Evolutionary conservation across 2,888 invertebrate genomes (phyloP), one percentile per base, ranked within the genome.

Genomic region (Microctonus hyperodae): DNA sequence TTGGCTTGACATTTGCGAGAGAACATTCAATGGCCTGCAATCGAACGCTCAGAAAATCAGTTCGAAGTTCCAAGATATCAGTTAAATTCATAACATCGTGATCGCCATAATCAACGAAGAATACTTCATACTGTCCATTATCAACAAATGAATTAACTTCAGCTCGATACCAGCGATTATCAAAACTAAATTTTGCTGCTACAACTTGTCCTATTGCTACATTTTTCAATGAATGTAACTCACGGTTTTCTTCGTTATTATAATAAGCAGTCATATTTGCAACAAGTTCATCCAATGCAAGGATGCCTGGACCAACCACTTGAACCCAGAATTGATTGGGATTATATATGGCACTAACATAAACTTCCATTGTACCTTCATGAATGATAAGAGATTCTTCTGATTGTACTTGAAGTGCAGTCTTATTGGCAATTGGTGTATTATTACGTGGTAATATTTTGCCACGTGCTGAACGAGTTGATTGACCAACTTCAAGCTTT

Each of bases 41-140:
- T 57, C 91, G 87, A 13, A 95, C 86, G 61, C 88, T 86, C 58
- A 93, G 83, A 78, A 93, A 89, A 79, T 95, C 92, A 0, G 93
- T 91, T 48, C 92, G 87, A 68, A 95, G 85, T 75, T 92, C 91
- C 72, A 89, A 90, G 11, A 95, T 84, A 69, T 92, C 89, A 61
- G 88, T 86, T 2, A 88, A 87, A 0, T 88, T 85, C 3, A 93
- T 87, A 76, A 88, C 88, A 75, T 92, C 92, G 68, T 89, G 89
- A 83, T 96, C 95, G 0, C 96, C 96, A 83, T 94, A 96, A 86
- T 97, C 96, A 62, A 96, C 88, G 84, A 90, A 96, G 81, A 92
- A 93, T 31, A 96, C 87, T 76, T 90, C 89, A 0, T 91, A 90
- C 16, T 88, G 87, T 78, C 87, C 85, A 70, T 90, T 88, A 22